Evolutionary conservation across 2,797 vertebrate species (phyloP).

Genomic region (Sebastes steindachneri): DNA sequence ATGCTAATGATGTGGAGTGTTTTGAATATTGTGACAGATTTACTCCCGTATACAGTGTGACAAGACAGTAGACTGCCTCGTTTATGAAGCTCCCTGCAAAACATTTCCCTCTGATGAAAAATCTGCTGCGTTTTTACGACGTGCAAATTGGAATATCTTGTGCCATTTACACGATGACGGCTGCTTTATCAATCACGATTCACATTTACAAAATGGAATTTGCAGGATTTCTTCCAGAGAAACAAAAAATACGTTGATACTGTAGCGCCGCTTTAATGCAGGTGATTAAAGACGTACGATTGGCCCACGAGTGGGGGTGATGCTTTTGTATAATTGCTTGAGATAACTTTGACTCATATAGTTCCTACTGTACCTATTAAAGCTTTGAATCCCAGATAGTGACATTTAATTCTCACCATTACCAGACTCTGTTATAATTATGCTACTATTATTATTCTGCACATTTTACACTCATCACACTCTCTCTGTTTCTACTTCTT

Average conservation of each 20-base stretch:
- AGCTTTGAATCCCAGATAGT: conserved; percentile 10
- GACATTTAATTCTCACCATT: conserved; percentile 13
- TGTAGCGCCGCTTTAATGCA: background rate
- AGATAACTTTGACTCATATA: background rate
- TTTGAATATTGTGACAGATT: conserved; percentile 26
- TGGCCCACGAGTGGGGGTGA: background rate
- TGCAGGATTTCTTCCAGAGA: background rate
- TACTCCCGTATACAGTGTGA: background rate
- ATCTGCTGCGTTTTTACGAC: background rate
- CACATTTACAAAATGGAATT: background rate
- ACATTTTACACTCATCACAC: background rate
- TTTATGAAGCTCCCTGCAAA: background rate
- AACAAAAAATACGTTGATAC: background rate
- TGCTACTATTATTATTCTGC: background rate
- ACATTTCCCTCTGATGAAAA: background rate
- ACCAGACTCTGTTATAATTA: background rate
- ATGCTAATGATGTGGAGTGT: background rate
- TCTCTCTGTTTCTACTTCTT: background rate
- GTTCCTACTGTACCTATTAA: background rate
- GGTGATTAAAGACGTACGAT: background rate
- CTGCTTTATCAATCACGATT: background rate
- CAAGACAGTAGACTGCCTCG: background rate
- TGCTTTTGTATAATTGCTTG: background rate
- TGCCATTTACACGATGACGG: background rate
- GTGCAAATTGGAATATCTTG: background rate